Percentiles rank a stretch among this genome's conserved stretches.
Evolutionary conservation across 2,888 invertebrate species (phyloP).

Genomic region (Luperina nickerlii): DNA sequence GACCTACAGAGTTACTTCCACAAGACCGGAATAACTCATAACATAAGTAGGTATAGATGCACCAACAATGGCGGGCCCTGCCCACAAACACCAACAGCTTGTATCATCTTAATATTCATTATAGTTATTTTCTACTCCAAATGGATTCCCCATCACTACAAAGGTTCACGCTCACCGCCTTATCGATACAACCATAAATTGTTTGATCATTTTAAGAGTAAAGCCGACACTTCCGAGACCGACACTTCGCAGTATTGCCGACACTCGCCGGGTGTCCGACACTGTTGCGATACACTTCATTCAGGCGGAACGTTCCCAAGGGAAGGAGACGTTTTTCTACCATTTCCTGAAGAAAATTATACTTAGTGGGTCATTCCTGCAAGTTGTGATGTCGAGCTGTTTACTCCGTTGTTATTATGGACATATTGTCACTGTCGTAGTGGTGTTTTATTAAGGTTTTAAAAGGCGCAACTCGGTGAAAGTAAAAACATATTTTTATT

Average conservation of each 20-base stretch:
- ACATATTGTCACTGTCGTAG: not conserved
- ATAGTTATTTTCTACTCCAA: not conserved
- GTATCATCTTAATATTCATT: not conserved
- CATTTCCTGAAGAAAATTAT: constrained; percentile 62
- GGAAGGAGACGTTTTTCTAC: constrained; percentile 55
- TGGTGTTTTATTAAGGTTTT: not conserved
- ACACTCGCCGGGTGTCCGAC: constrained; percentile 33
- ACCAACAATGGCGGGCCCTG: not conserved
- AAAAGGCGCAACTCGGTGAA: not conserved
- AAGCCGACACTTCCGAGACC: constrained; percentile 22
- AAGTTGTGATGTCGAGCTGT: constrained; percentile 42
- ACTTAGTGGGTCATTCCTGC: constrained; percentile 53
- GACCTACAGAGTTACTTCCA: not conserved
- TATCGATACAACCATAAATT: constrained; percentile 78
- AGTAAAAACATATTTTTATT: not conserved
- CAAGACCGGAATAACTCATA: no score
- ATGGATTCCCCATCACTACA: constrained; percentile 65
- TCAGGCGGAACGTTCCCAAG: constrained; percentile 53
- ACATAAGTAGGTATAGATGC: not conserved
- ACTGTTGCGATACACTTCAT: constrained; percentile 58
- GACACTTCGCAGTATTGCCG: constrained; percentile 11
- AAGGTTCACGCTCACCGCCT: constrained; percentile 70
- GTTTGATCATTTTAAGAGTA: constrained; percentile 69
- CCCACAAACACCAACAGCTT: not conserved
- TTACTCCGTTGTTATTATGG: constrained; percentile 23